Conservation (phyloP, 92 coral and sea anemone species). For the Epizoanthus scotinus region DNA sequence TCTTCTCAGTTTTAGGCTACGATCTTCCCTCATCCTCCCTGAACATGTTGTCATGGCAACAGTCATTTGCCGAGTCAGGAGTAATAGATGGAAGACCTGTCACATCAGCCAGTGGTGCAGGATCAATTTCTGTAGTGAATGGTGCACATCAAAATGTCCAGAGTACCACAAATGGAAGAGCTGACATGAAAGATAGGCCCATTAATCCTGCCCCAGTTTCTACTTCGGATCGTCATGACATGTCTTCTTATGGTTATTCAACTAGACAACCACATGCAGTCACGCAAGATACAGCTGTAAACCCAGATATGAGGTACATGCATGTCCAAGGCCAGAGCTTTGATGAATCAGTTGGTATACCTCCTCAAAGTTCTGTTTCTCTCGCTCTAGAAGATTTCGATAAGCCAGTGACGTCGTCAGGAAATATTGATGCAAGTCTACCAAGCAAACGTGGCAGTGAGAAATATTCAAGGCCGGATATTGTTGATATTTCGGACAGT, state of each 20-base stretch:
- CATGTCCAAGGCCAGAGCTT: background rate
- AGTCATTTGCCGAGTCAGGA: background rate
- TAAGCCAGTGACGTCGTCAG: background rate
- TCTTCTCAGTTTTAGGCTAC: background rate
- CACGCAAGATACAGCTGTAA: background rate
- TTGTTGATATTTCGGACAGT: background rate
- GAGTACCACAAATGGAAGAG: background rate
- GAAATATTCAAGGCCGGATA: background rate
- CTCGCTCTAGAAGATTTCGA: background rate
- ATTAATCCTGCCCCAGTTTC: background rate
- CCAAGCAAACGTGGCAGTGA: background rate
- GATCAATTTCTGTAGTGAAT: background rate
- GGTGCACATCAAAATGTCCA: background rate
- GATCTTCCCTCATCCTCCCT: constrained; percentile 1
- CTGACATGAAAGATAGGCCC: background rate
- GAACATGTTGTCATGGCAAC: constrained; percentile 1
- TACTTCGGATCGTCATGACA: background rate
- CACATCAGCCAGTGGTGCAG: background rate
- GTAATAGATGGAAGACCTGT: background rate
- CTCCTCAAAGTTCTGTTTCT: background rate
- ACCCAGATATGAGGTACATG: background rate
- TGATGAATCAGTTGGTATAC: background rate
- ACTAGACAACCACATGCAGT: background rate
- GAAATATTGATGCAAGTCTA: background rate
- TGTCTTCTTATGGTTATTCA: background rate